Conservation (phyloP, 2,797 vertebrate genomes). For the Characodon lateralis region DNA sequence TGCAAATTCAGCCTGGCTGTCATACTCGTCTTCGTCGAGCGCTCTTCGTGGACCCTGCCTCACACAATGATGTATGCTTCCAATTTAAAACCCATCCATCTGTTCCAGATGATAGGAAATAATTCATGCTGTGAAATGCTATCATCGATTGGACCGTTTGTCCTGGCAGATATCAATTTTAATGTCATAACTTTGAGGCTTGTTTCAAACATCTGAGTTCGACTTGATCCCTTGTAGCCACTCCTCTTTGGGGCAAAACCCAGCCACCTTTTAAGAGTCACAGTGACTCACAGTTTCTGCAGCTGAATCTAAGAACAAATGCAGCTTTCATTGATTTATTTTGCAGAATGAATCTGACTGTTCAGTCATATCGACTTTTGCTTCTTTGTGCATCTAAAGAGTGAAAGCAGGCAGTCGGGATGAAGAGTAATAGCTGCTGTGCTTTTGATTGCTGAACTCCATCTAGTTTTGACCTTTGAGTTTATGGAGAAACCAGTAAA, state of each 20-base stretch:
- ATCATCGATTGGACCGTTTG: slow-evolving; percentile 48
- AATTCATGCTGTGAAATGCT: slow-evolving; percentile 61
- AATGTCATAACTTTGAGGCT: slow-evolving; percentile 44
- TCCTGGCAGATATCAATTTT: slow-evolving; percentile 48
- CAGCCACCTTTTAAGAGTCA: slow-evolving; percentile 7
- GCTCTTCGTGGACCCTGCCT: slow-evolving; percentile 17
- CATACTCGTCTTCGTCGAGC: slow-evolving; percentile 66
- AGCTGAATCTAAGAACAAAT: background rate
- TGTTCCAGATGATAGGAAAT: slow-evolving; percentile 61
- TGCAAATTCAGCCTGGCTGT: slow-evolving; percentile 54
- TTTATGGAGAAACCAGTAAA: slow-evolving; percentile 22
- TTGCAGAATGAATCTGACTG: slow-evolving; percentile 36
- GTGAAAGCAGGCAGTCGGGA: slow-evolving; percentile 26
- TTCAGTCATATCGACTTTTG: slow-evolving; percentile 32
- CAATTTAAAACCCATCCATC: slow-evolving; percentile 73
- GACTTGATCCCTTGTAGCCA: background rate
- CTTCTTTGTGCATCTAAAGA: slow-evolving; percentile 44
- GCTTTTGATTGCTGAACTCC: slow-evolving; percentile 24
- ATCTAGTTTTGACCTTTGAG: slow-evolving; percentile 47
- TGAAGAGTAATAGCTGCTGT: slow-evolving; percentile 36
- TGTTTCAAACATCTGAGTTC: slow-evolving; percentile 29
- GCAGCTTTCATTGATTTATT: slow-evolving; percentile 40
- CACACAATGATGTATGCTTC: slow-evolving; percentile 59
- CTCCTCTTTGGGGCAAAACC: background rate
- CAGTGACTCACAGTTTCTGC: background rate